These are phyloP conservation scores for Tympanuchus pallidicinctus DNA, from an alignment of 2,113 vertebrate genomes.

Conservation along the genomic window DNA sequence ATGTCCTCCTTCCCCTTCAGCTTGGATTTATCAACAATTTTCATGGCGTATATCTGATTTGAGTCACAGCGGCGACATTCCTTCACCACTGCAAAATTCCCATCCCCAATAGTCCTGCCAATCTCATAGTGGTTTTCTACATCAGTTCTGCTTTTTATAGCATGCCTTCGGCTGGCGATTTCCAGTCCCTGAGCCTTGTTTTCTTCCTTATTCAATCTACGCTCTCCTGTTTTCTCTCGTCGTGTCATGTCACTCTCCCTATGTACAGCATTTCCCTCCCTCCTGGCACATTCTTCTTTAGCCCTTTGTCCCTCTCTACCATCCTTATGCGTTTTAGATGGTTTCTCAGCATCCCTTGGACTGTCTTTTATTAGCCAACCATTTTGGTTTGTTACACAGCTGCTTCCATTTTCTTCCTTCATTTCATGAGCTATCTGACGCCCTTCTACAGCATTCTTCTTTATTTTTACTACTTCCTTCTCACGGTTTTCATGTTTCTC, in stretches of 20 bases:
- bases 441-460: slow-evolving; percentile 56
- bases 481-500: slow-evolving; percentile 48
- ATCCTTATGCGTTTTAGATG: background rate
- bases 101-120: slow-evolving; percentile 90
- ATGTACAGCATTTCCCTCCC: background rate
- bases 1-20: slow-evolving; percentile 94
- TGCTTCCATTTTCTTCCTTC: slow-evolving; percentile 54
- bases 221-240: slow-evolving; percentile 58
- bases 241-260: slow-evolving; percentile 1
- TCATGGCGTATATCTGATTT: slow-evolving; percentile 86
- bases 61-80: slow-evolving; percentile 83
- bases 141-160: slow-evolving; percentile 66
- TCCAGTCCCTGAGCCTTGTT: slow-evolving; percentile 28
- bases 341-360: slow-evolving; percentile 42
- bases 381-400: slow-evolving; percentile 13
- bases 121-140: slow-evolving; percentile 88
- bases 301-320: slow-evolving; percentile 51
- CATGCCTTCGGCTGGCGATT: slow-evolving; percentile 29
- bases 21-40: slow-evolving; percentile 92
- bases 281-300: slow-evolving; percentile 34
- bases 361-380: slow-evolving; percentile 68
- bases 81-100: slow-evolving; percentile 94
- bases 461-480: slow-evolving; percentile 51
- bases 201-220: slow-evolving; percentile 56
- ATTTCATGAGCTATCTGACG: slow-evolving; percentile 31